A percentile compares a stretch with the other conserved stretches of the same genome.
Evolutionary conservation across 2,797 vertebrate species (phyloP).

Genomic region (Enteromius argenteus): DNA sequence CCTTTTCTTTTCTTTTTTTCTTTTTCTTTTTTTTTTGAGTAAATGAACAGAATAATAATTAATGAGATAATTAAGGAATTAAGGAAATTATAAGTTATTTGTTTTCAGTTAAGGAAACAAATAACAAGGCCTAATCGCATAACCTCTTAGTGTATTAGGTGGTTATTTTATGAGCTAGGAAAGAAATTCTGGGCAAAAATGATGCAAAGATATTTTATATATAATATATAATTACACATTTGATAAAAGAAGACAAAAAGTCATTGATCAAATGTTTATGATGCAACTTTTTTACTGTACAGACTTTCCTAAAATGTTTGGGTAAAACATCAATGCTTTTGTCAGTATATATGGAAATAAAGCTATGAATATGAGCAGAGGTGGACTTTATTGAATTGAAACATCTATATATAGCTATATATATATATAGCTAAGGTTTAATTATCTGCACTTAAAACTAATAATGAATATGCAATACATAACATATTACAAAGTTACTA

Average conservation of each 20-base stretch:
- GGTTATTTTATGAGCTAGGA: background rate
- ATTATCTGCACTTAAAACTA: background rate
- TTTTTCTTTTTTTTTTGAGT: background rate
- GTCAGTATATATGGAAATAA: conserved; percentile 48
- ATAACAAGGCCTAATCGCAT: background rate
- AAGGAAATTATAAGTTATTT: too few species aligned
- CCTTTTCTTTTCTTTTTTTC: fast-evolving
- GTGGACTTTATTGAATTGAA: background rate
- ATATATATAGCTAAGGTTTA: too few species aligned
- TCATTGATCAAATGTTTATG: background rate
- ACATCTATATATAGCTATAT: too few species aligned
- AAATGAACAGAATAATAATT: background rate
- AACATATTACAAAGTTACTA: background rate
- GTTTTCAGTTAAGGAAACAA: background rate
- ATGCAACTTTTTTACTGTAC: conserved; percentile 29
- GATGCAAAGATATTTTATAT: background rate
- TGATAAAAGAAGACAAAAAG: background rate
- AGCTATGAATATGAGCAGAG: conserved; percentile 40
- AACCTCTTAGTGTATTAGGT: background rate
- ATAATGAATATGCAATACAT: background rate
- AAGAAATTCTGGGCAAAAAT: conserved; percentile 1
- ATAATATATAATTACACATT: conserved; percentile 25
- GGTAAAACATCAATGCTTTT: conserved; percentile 45
- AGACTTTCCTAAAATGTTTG: conserved; percentile 24
- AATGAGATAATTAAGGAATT: conserved; percentile 21